These are phyloP conservation scores for Vulpes ferrilata DNA, from an alignment of 2,113 vertebrate genomes.

Conservation along the genomic window DNA sequence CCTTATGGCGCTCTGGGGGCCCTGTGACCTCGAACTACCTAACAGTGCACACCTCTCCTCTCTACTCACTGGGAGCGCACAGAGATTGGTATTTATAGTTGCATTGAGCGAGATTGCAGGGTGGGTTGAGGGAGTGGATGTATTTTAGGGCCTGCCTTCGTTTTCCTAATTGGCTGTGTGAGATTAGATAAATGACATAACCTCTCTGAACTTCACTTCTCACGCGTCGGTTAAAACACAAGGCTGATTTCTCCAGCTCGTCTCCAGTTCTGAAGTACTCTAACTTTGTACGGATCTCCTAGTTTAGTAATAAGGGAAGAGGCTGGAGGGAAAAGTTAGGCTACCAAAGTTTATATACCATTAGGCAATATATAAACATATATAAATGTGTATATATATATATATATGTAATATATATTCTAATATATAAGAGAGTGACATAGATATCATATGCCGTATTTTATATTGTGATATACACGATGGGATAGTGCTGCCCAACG, in stretches of 20 bases:
- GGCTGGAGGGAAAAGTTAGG: background rate
- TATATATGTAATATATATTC: background rate
- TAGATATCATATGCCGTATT: background rate
- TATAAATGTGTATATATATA: no score
- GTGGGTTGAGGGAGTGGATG: background rate
- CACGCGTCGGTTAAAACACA: background rate
- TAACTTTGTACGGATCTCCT: background rate
- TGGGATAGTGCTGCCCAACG: background rate
- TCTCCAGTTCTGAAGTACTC: background rate
- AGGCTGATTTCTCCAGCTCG: background rate
- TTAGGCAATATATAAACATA: background rate
- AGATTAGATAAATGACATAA: background rate
- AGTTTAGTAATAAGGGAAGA: background rate
- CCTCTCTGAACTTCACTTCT: background rate
- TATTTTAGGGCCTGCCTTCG: background rate
- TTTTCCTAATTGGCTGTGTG: background rate
- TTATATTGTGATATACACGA: background rate
- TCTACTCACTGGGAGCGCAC: background rate
- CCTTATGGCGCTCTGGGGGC: rapidly evolving
- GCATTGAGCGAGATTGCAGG: rapidly evolving
- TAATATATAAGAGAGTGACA: background rate
- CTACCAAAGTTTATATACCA: background rate
- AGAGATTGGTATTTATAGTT: background rate
- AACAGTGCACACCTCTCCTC: rapidly evolving
- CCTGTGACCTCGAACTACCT: rapidly evolving